Percentiles rank a stretch among this genome's conserved stretches.
phyloP scores from a whole-genome alignment of 2,113 vertebrate genomes.

The Solenodon paradoxus region DNA sequence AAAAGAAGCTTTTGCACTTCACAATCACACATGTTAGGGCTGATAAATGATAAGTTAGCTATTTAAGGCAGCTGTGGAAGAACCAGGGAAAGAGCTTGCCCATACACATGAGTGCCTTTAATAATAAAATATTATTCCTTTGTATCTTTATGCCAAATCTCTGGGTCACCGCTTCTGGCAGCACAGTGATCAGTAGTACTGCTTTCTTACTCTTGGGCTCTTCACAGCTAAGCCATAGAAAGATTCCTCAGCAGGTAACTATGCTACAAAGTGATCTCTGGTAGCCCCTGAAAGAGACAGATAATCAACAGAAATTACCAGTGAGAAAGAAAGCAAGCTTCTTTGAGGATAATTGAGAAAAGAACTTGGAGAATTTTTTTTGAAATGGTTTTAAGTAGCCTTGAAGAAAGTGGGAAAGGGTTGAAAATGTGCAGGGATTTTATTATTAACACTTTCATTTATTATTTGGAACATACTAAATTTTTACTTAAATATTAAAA shows the following conservation, averaged over 20 bases:
- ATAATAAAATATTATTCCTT: not conserved
- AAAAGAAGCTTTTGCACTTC: not conserved
- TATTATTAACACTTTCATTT: not conserved
- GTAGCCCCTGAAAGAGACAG: not conserved
- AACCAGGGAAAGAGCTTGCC: not conserved
- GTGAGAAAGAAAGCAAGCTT: not conserved
- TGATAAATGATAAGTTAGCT: not conserved
- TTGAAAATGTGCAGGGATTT: not conserved
- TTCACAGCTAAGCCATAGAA: too few species aligned
- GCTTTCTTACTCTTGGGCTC: not conserved
- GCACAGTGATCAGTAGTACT: not conserved
- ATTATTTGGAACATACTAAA: not conserved
- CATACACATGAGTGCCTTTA: not conserved
- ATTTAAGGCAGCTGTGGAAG: not conserved
- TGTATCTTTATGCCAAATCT: not conserved
- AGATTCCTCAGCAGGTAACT: not conserved
- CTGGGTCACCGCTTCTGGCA: not conserved
- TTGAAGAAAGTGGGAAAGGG: not conserved
- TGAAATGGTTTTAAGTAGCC: not conserved
- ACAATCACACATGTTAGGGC: not conserved
- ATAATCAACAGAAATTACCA: not conserved
- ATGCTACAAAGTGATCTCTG: not conserved
- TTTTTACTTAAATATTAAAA: not conserved
- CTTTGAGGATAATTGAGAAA: not conserved
- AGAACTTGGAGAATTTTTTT: not conserved